Conservation (phyloP, 2,888 invertebrate species). For the Choristoneura rosaceana region DNA sequence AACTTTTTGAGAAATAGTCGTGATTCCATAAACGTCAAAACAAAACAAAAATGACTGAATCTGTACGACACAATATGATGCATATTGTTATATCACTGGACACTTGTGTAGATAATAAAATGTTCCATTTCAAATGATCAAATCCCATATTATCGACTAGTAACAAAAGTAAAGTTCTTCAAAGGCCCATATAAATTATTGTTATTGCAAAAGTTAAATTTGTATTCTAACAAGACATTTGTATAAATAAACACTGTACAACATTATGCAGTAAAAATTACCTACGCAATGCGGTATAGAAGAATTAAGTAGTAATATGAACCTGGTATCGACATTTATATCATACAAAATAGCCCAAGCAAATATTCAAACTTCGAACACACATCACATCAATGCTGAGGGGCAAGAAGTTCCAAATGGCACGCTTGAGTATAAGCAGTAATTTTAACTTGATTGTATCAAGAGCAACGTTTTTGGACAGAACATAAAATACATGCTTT, state of each 20-base stretch:
- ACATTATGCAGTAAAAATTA: neutral
- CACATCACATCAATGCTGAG: neutral
- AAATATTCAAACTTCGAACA: neutral
- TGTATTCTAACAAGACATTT: neutral
- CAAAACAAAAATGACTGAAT: neutral
- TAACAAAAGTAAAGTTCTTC: neutral
- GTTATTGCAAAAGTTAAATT: neutral
- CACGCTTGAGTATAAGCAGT: slow-evolving; percentile 12
- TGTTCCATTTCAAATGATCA: neutral
- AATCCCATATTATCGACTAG: neutral
- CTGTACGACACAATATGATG: neutral
- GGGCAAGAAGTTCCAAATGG: slow-evolving; percentile 11
- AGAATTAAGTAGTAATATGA: neutral
- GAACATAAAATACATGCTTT: too few species aligned
- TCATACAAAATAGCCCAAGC: neutral
- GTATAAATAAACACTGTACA: neutral
- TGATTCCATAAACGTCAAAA: neutral
- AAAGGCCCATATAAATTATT: neutral
- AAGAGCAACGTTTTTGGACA: neutral
- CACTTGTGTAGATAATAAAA: neutral
- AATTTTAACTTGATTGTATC: neutral
- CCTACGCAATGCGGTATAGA: neutral
- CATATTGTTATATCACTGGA: neutral
- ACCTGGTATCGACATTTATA: neutral
- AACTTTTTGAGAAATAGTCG: too few species aligned